Conservation (phyloP, 2,113 vertebrate genomes). For the Anguilla rostrata region DNA sequence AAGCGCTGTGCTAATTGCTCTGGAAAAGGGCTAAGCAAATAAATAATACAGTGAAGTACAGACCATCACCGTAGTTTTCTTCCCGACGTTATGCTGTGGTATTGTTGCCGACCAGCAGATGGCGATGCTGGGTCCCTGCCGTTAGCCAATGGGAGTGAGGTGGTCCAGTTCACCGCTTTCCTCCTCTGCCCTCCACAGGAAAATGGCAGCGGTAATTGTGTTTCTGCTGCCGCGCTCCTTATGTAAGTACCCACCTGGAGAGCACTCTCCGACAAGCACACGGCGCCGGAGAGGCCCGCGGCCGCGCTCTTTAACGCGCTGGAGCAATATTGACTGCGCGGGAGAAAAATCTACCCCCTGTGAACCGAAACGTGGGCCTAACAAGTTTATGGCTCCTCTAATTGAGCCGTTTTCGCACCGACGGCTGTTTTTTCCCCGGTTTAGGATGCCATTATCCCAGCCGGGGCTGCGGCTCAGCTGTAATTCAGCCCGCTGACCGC, state of each 20-base stretch:
- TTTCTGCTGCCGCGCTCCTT: conserved; percentile 64
- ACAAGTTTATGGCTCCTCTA: conserved; percentile 64
- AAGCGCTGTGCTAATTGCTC: not conserved
- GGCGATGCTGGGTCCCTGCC: conserved; percentile 50
- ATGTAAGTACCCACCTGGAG: conserved; percentile 68
- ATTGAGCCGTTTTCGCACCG: conserved; percentile 73
- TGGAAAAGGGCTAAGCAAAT: not conserved
- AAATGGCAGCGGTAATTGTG: conserved; percentile 66
- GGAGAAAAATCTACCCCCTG: conserved; percentile 35
- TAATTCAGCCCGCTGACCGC: conserved; percentile 34
- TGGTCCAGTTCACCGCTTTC: conserved; percentile 37
- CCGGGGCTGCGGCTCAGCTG: conserved; percentile 46
- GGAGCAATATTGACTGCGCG: conserved; percentile 65
- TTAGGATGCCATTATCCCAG: conserved; percentile 49
- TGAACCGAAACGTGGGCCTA: conserved; percentile 54
- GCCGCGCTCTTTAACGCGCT: conserved; percentile 63
- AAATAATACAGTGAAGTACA: not conserved
- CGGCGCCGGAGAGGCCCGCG: conserved; percentile 64
- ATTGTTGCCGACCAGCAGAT: conserved; percentile 30
- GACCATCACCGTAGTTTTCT: conserved; percentile 18
- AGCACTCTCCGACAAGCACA: conserved; percentile 61
- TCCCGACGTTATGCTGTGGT: conserved; percentile 46
- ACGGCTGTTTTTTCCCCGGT: conserved; percentile 60
- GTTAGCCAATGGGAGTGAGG: conserved; percentile 54
- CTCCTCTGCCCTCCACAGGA: conserved; percentile 57